Evolutionary conservation across 2,888 invertebrate species (phyloP).

Genomic region (Galerucella pusilla): DNA sequence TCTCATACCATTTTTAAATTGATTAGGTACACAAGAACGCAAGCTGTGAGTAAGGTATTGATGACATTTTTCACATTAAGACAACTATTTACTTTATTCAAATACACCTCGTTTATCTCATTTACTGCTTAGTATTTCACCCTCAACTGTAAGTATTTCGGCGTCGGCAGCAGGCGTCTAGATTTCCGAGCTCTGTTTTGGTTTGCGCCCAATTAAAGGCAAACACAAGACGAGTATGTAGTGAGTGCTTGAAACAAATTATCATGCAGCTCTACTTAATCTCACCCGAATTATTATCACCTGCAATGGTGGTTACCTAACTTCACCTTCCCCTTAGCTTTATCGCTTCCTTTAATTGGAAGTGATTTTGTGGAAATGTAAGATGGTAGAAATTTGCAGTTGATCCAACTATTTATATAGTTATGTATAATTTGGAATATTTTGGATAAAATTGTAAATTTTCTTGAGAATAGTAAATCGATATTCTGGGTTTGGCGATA

Average conservation of each 20-base stretch:
- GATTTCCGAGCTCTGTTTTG: conserved; percentile 66
- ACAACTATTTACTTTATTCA: too few species aligned
- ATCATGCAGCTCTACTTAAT: conserved; percentile 64
- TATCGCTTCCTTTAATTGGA: neutral
- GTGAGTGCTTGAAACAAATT: conserved; percentile 55
- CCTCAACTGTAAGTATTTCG: conserved; percentile 49
- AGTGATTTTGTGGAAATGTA: neutral
- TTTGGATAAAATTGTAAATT: too few species aligned
- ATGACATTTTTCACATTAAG: too few species aligned
- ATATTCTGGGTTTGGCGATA: too few species aligned
- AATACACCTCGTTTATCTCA: too few species aligned
- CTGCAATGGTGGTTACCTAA: conserved; percentile 54
- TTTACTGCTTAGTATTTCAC: neutral
- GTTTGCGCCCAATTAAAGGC: conserved; percentile 66
- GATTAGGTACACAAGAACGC: too few species aligned
- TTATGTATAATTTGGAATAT: too few species aligned
- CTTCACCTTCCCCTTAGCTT: conserved; percentile 27
- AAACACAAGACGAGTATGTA: conserved; percentile 64
- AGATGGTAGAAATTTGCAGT: neutral
- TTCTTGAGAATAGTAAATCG: too few species aligned
- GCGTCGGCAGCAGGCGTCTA: conserved; percentile 55
- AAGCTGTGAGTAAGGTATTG: too few species aligned
- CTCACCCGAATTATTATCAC: conserved; percentile 63
- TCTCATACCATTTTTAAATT: too few species aligned
- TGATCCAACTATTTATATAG: too few species aligned